phyloP scores from a whole-genome alignment of 2,113 vertebrate genomes.

The Pteropus alecto region DNA sequence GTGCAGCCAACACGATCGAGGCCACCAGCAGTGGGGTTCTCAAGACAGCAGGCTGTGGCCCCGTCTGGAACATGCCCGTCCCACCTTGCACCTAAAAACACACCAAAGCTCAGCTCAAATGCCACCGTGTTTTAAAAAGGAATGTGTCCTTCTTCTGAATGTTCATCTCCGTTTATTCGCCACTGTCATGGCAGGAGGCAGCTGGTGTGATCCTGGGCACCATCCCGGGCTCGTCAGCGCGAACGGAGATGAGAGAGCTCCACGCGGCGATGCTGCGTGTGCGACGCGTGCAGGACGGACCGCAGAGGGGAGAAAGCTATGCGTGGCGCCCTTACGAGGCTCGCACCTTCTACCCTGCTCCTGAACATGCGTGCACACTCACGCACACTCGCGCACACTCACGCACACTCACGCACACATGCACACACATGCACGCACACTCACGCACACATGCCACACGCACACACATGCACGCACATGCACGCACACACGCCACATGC shows the following conservation, averaged over 20 bases:
- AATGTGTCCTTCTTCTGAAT: not conserved
- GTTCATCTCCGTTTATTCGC: rapidly evolving
- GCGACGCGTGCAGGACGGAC: not conserved
- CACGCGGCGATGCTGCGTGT: not conserved
- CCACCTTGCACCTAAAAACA: not conserved
- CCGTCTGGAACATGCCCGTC: too few relatives aligned
- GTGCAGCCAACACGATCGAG: too few relatives aligned
- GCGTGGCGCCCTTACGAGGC: rapidly evolving
- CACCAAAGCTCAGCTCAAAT: not conserved
- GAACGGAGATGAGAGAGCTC: rapidly evolving
- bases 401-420: too few relatives aligned
- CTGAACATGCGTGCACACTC: not conserved
- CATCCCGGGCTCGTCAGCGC: rapidly evolving
- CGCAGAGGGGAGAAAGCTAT: rapidly evolving
- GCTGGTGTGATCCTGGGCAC: rapidly evolving
- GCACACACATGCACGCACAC: too few relatives aligned
- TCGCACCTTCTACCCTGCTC: not conserved
- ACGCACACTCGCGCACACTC: not conserved
- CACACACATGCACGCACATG: too few relatives aligned
- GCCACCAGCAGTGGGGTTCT: not conserved
- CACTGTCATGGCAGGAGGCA: rapidly evolving
- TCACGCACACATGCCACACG: too few relatives aligned
- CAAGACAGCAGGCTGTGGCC: not conserved
- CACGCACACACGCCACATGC: too few relatives aligned
- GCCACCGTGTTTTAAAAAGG: rapidly evolving